Conservation (phyloP, 2,113 vertebrate genomes). For the Poeciliopsis retropinna region DNA sequence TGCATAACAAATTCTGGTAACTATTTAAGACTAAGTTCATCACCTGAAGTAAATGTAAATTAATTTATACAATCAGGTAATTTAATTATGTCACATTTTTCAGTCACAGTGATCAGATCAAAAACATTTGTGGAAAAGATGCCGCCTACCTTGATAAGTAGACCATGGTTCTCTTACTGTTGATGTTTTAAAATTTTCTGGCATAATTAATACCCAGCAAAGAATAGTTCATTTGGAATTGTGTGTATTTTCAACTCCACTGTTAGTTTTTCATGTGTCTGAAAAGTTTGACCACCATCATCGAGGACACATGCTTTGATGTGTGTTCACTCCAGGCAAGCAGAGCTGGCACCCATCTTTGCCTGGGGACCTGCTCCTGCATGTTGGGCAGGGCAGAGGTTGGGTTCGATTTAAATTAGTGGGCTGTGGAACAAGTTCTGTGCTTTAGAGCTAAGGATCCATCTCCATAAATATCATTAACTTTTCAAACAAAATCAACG, state of each 20-base stretch:
- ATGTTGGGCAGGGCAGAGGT: slow-evolving; percentile 42
- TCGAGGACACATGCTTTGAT: slow-evolving; percentile 48
- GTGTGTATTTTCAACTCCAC: neutral
- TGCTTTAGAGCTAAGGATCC: slow-evolving; percentile 25
- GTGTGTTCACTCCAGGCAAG: slow-evolving; percentile 52
- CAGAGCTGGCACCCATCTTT: slow-evolving; percentile 46
- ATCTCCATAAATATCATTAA: slow-evolving; percentile 49
- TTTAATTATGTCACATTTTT: slow-evolving; percentile 40
- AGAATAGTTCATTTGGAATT: slow-evolving; percentile 27
- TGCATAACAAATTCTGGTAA: slow-evolving; percentile 25
- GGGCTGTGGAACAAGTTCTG: slow-evolving; percentile 35
- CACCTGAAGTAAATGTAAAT: neutral
- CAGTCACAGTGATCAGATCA: neutral
- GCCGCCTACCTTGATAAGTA: slow-evolving; percentile 24
- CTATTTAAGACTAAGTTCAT: slow-evolving; percentile 48
- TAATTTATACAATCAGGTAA: neutral
- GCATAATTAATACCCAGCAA: neutral
- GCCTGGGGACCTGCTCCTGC: slow-evolving; percentile 39
- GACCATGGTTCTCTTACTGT: slow-evolving; percentile 13
- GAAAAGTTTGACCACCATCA: slow-evolving; percentile 24
- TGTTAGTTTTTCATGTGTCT: slow-evolving; percentile 23
- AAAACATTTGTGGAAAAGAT: slow-evolving; percentile 31
- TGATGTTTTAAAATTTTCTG: slow-evolving; percentile 19
- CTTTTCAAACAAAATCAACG: slow-evolving; percentile 51
- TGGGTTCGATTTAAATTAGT: slow-evolving; percentile 28